Base-by-base conservation (phyloP, 2,797 vertebrate species). In the Poecilia picta region DNA sequence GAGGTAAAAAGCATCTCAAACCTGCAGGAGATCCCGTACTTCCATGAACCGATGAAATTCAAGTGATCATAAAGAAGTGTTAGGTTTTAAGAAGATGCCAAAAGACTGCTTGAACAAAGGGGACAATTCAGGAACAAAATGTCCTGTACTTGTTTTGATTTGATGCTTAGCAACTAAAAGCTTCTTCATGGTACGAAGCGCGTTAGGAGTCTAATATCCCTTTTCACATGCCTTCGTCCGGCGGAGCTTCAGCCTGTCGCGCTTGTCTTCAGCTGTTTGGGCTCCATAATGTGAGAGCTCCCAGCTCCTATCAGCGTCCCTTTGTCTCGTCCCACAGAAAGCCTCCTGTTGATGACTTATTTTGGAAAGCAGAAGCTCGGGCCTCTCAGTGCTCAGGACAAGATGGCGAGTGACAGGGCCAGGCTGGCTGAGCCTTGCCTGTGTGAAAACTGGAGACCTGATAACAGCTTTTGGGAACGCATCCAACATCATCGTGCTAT, bases 391-490 rank as follows among this genome's bases (percentile, higher is more conserved):
- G 92, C 93, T 94, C 84, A 73, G 90, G 92, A 95, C 91, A 91
- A 94, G 96, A 97, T 94, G 95, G 96, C 94, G 95, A 96, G 91
- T 96, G 95, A 97, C 93, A 90, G 93, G 95, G 92, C 89, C 45
- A 95, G 95, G 94, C 95, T 95, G 95, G 95, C 95, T 92, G 91
- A 90, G 88, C 90, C 92, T 92, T 91, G 91, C 96, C 95, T 95
- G 95, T 95, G 93, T 95, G 95, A 96, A 96, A 97, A 94, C 93
- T 83, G 83, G 89, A 89, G 81, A 91, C 89, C 94, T 93, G 95
- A 95, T 96, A 97, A 97, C 96, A 97, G 96, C 85, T 95, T 96
- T 96, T 96, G 96, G 96, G 95, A 96, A 88, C 81, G 74, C 86
- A 92, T 96, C 96, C 95, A 95, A 93, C 88, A 92, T 45, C 92